Evolutionary conservation across 2,113 vertebrate genomes (phyloP), one percentile per base, ranked within the genome.

Genomic region (Psittacara wagleri): DNA sequence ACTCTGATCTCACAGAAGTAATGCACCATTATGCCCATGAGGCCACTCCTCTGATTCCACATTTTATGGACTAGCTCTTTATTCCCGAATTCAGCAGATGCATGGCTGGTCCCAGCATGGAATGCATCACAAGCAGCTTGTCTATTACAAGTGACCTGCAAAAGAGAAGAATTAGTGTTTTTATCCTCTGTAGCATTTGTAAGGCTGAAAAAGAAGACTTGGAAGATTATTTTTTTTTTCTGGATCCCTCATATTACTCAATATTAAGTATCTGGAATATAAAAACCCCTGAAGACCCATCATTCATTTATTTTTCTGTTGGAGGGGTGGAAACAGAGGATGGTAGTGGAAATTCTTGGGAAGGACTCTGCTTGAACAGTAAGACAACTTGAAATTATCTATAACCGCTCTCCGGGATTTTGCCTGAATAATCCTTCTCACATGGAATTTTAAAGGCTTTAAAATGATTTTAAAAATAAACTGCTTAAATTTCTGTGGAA

Each of bases 61-160:
- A 15, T 94, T 96, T 97, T 96, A 96, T 95, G 88, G 96, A 89
- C 95, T 74, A 94, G 86, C 86, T 95, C 83, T 96, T 93, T 96
- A 95, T 94, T 96, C 92, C 94, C 49, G 44, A 93, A 94, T 90
- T 88, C 80, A 88, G 92, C 95, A 96, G 92, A 95, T 92, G 95
- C 92, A 87, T 76, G 95, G 88, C 81, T 92, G 86, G 86, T 94
- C 95, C 77, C 91, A 96, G 96, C 81, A 97, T 96, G 96, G 96
- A 92, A 94, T 92, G 90, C 91, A 94, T 97, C 96, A 97, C 83
- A 92, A 89, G 96, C 96, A 97, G 94, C 92, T 96, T 96, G 96
- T 95, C 96, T 94, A 78, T 87, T 89, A 85, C 59, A 89, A 84
- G 94, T 91, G 96, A 96, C 92, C 92, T 91, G 92, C 88, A 87